phyloP scores from a whole-genome alignment of 2,113 vertebrate species.

The Saccopteryx bilineata region DNA sequence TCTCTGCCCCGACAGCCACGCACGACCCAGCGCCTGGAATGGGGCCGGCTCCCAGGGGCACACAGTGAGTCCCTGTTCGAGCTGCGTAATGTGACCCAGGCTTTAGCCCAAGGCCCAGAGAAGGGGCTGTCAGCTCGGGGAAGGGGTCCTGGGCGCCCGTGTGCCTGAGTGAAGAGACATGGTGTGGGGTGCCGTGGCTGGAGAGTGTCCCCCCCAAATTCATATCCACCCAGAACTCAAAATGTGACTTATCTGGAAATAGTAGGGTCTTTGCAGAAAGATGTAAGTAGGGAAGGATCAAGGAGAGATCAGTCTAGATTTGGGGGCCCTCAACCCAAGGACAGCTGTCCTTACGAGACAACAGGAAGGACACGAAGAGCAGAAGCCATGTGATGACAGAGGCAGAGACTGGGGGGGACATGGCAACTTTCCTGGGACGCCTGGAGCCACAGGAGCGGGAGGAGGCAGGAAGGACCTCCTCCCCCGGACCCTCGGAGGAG shows the following conservation, averaged over 20 bases:
- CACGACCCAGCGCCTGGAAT: fast-evolving
- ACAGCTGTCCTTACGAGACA: not conserved
- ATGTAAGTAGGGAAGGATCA: not conserved
- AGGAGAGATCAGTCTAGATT: not conserved
- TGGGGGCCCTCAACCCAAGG: not conserved
- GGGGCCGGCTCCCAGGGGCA: fast-evolving
- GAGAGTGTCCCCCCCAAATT: fast-evolving
- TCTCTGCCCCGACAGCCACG: fast-evolving
- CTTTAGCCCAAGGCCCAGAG: not conserved
- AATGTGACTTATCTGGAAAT: not conserved
- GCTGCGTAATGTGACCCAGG: not conserved
- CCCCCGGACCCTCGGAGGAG: not conserved
- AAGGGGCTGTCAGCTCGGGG: not conserved
- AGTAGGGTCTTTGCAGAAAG: not conserved
- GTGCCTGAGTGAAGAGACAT: fast-evolving
- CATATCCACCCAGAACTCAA: too few species aligned
- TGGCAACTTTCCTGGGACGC: not conserved
- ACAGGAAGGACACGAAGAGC: not conserved
- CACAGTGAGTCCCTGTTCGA: fast-evolving
- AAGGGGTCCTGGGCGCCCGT: fast-evolving
- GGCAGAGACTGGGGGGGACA: fast-evolving
- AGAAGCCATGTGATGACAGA: not conserved
- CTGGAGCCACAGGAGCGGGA: fast-evolving
- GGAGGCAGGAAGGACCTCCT: not conserved
- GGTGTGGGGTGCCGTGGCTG: fast-evolving